Percentiles rank a stretch among this genome's conserved stretches.
Conservation (phyloP, 2,113 vertebrate species). For the Camarhynchus parvulus region DNA sequence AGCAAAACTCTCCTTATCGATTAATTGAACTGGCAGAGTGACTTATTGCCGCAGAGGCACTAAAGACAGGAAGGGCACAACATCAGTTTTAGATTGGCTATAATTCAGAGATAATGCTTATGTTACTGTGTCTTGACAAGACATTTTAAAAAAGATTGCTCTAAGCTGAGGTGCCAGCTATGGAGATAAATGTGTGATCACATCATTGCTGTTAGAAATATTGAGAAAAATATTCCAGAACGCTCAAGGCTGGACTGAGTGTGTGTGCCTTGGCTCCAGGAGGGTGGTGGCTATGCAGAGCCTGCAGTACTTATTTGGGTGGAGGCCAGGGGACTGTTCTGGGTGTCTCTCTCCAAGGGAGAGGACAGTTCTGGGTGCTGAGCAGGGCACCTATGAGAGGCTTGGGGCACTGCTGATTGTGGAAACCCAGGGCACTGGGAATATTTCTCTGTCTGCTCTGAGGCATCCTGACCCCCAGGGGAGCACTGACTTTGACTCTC, state of each 20-base stretch:
- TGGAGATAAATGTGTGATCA: background rate
- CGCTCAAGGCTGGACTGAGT: background rate
- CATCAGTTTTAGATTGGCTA: background rate
- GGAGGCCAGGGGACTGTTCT: background rate
- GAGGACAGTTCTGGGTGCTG: background rate
- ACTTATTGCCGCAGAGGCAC: background rate
- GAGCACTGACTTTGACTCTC: too few relatives aligned
- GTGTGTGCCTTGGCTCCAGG: background rate
- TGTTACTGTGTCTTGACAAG: background rate
- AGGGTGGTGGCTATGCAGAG: background rate
- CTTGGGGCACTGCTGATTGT: background rate
- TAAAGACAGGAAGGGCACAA: background rate
- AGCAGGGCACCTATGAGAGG: background rate
- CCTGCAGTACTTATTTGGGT: background rate
- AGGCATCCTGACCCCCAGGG: too few relatives aligned
- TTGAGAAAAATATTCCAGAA: background rate
- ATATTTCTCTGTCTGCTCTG: too few relatives aligned
- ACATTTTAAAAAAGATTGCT: background rate
- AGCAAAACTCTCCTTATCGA: background rate
- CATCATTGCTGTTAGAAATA: background rate
- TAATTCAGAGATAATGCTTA: constrained; percentile 1
- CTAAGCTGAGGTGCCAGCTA: background rate
- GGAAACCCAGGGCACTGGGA: too few relatives aligned
- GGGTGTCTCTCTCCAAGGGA: background rate
- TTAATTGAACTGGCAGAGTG: background rate